Base-by-base conservation (phyloP, 2,113 vertebrate genomes). In the Lonchura striata region DNA sequence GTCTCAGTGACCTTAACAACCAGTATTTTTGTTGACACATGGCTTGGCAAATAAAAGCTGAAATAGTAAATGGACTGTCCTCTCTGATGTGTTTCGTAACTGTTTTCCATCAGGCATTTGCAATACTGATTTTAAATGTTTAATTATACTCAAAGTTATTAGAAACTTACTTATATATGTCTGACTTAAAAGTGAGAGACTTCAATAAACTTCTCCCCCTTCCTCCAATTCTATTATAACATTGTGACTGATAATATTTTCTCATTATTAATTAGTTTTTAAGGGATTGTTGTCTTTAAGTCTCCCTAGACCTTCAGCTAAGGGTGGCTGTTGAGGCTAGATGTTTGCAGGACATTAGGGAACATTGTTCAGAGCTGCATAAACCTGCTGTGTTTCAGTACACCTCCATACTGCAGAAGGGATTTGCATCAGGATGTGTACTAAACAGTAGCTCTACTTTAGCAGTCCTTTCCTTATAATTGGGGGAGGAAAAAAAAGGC, bases 41-140 rank as follows among this genome's bases (percentile, higher is more conserved):
- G 37, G 47, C 47, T 95, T 95, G 82, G 63, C 78, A 96, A 95
- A 92, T 95, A 86, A 87, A 92, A 63, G 82, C 77, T 87, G 78
- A 86, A 92, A 70, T 9, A 75, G 56, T 69, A 90, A 77, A 74
- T 64, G 60, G 25, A 46, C 81, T 84, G 13, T 63, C 54, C 74
- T 92, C 81, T 93, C 89, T 59, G 50, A 91, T 96, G 75, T 71
- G 35, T 93, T 96, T 91, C 64, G 24, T 95, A 90, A 75, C 39
- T 61, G 6, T 28, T 93, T 52, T 94, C 63, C 28, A 33, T 64
- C 77, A 64, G 39, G 3, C 59, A 57, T 96, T 97, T 93, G 82
- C 78, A 95, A 69, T 72, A 90, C 74, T 86, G 30, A 72, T 76
- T 89, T 92, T 30, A 86, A 86, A 82, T 39, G 27, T 88, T 92